phyloP scores from a whole-genome alignment of 2,888 invertebrate species.

The Oscheius sp. region DNA sequence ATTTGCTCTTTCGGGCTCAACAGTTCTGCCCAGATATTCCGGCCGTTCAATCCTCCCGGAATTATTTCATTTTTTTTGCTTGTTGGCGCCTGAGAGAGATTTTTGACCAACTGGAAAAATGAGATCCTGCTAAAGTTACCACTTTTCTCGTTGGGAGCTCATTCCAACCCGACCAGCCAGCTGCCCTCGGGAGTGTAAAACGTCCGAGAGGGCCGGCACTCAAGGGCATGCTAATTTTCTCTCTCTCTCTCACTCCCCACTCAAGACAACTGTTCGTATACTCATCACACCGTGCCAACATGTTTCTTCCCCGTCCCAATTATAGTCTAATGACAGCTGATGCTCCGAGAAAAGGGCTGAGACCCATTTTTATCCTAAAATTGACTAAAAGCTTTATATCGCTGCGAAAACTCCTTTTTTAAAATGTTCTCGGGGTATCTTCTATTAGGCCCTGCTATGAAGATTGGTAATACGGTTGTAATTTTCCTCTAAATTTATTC shows the following conservation, averaged over 20 bases:
- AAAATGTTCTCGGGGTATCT: no score
- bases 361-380: no score
- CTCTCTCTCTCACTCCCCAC: background rate
- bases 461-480: no score
- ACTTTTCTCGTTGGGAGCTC: background rate
- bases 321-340: no score
- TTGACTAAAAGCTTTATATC: no score
- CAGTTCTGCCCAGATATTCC: conserved; percentile 1
- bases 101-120: background rate
- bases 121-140: background rate
- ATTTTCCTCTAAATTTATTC: no score
- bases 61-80: background rate
- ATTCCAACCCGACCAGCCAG: background rate
- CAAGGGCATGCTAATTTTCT: conserved; percentile 3
- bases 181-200: background rate
- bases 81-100: no score
- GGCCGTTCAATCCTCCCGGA: background rate
- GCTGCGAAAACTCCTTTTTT: no score
- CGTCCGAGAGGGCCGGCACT: background rate
- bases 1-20: conserved; percentile 11
- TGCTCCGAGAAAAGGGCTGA: no score
- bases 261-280: background rate
- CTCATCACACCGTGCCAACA: background rate
- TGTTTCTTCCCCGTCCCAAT: no score
- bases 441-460: no score